A percentile compares a stretch with the other conserved stretches of the same genome.
These are phyloP conservation scores for Numenius phaeopus DNA, from an alignment of 2,797 vertebrate species.

Conservation along the genomic window DNA sequence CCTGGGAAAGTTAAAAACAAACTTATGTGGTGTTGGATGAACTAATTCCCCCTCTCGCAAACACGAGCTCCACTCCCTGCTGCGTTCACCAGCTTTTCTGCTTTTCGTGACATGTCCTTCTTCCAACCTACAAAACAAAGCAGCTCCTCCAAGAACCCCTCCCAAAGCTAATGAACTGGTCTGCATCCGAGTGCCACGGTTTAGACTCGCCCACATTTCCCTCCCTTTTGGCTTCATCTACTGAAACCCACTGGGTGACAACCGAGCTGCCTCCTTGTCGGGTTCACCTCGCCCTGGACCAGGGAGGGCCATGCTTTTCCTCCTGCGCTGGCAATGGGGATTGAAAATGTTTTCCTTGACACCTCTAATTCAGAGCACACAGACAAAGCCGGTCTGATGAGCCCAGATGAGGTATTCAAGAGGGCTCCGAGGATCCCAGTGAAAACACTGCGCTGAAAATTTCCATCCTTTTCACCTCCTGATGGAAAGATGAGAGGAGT, in stretches of 20 bases:
- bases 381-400: not conserved
- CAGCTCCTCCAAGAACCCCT: not conserved
- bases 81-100: not conserved
- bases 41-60: not conserved
- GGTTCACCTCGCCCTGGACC: not conserved
- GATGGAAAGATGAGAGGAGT: not conserved
- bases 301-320: not conserved
- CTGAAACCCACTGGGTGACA: not conserved
- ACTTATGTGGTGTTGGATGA: not conserved
- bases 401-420: not conserved
- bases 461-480: not conserved
- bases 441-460: not conserved
- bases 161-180: fast-evolving
- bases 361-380: not conserved
- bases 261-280: fast-evolving
- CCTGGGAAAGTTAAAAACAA: not conserved
- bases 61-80: not conserved
- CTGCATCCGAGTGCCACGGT: not conserved
- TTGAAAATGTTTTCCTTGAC: not conserved
- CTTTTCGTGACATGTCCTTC: not conserved
- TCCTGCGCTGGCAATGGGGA: fast-evolving
- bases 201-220: not conserved
- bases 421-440: not conserved
- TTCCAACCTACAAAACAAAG: not conserved
- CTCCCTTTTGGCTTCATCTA: not conserved